Conservation (phyloP, 2,797 vertebrate species). For the Ctenopoma kingsleyae region DNA sequence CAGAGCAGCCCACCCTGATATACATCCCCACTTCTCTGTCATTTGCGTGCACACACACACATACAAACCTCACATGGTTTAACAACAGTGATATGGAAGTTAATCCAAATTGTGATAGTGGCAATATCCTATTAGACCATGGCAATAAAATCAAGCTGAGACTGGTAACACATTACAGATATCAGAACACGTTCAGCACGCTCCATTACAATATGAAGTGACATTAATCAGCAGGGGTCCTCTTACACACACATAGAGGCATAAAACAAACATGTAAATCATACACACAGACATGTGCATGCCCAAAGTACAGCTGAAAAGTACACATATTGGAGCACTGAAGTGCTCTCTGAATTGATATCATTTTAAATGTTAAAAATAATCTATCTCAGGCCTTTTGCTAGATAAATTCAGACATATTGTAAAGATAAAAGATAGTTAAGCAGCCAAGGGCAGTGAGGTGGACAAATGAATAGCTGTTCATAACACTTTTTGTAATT, state of each 20-base stretch:
- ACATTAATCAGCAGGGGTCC: constrained; percentile 77
- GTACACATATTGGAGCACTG: constrained; percentile 20
- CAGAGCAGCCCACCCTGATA: constrained; percentile 63
- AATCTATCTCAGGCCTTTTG: constrained; percentile 49
- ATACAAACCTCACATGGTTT: constrained; percentile 65
- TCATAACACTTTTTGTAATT: constrained; percentile 59
- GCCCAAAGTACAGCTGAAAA: constrained; percentile 36
- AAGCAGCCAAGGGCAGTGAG: constrained; percentile 47
- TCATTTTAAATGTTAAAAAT: constrained; percentile 38
- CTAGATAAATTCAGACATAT: constrained; percentile 50
- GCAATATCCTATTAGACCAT: constrained; percentile 82
- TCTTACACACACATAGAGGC: constrained; percentile 60
- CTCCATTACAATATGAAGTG: constrained; percentile 78
- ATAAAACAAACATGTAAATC: constrained; percentile 74
- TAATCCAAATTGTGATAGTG: constrained; percentile 82
- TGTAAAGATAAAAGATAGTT: constrained; percentile 47
- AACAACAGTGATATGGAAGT: constrained; percentile 75
- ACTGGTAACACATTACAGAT: constrained; percentile 78
- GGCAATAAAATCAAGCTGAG: constrained; percentile 82
- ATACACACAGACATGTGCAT: constrained; percentile 40
- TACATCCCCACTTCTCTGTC: constrained; percentile 49
- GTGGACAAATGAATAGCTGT: constrained; percentile 60
- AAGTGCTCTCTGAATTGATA: constrained; percentile 44
- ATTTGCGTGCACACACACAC: constrained; percentile 34
- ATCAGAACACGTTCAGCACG: constrained; percentile 75